Evolutionary conservation across 2,888 invertebrate genomes (phyloP), one percentile per base, ranked within the genome.

Genomic region (Mesorhabditis belari): DNA sequence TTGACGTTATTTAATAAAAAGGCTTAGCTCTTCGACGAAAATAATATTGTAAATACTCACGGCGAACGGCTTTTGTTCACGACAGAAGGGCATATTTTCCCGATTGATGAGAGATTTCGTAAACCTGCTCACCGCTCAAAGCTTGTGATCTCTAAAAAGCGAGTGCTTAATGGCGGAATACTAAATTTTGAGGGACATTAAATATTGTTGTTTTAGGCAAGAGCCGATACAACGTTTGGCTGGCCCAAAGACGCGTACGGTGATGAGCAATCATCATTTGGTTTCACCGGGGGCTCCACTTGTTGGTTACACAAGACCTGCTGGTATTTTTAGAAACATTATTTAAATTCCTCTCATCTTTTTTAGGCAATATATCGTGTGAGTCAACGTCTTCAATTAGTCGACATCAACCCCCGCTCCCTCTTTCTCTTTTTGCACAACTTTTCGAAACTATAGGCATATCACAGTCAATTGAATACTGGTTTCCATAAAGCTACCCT

Each of bases 1-100:
- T 12, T 19, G 29, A 2, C 2, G 4, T 17, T 19, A 35, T 4
- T 1, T 9, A 9, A 25, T 29, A 6, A 61, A 44, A n/a, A 5
- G 58, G 21, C 82, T 50, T 81, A 87, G 87, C 79, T 87, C 52
- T 87, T 87, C 82, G 87, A 87, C 80, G 81, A 82, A 61, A 84
- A 86, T 66, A 87, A 87, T 80, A 85, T 85, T 62, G 77, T 87
- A 12, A 87, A 87, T 77, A 82, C 81, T 61, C 79, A 85, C 55
- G 82, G 83, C 54, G 82, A 83, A 25, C 80, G 82, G 19, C 85
- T 85, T 70, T 63, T 87, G 28, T 87, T 87, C 75, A 85, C 85
- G 17, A 87, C 87, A 3, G 87, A 87, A 77, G 87, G 86, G 0
- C 87, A 87, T 75, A 75, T 87, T 25, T 82, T 87, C 60, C 86